These are phyloP conservation scores for Proales similis DNA, from an alignment of 1,140 invertebrate genomes.

Conservation along the genomic window DNA sequence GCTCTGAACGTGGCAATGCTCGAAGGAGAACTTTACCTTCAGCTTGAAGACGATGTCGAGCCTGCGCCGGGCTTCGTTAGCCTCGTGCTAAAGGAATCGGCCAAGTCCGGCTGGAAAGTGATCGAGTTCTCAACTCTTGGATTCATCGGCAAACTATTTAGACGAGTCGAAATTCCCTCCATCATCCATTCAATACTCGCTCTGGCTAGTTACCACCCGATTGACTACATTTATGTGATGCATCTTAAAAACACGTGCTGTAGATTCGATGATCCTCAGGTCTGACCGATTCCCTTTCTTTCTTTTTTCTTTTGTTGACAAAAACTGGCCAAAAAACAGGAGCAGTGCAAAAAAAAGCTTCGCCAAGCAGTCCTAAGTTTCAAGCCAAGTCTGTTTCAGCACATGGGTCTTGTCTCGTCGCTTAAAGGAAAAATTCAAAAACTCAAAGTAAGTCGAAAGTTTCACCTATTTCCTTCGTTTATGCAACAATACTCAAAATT, in stretches of 20 bases:
- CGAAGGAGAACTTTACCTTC: conserved; percentile 62
- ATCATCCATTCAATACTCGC: conserved; percentile 85
- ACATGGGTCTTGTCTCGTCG: conserved; percentile 87
- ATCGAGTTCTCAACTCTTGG: conserved; percentile 81
- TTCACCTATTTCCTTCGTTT: too few relatives aligned
- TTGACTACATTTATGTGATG: conserved; percentile 87
- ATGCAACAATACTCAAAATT: too few relatives aligned
- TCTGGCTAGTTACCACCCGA: conserved; percentile 90
- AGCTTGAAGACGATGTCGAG: conserved; percentile 87
- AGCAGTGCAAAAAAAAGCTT: conserved; percentile 45
- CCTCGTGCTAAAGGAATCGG: conserved; percentile 70
- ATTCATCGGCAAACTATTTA: conserved; percentile 71
- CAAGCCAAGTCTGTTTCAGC: conserved; percentile 87
- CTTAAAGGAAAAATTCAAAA: conserved; percentile 93
- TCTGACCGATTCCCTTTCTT: background rate
- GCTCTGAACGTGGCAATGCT: background rate
- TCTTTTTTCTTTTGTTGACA: conserved; percentile 61
- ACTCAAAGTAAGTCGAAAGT: too few relatives aligned
- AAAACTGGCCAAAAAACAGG: conserved; percentile 63
- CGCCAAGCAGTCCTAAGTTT: conserved; percentile 56
- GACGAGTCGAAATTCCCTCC: conserved; percentile 74
- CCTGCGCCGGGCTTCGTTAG: conserved; percentile 80
- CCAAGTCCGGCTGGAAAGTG: conserved; percentile 67
- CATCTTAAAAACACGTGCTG: conserved; percentile 52
- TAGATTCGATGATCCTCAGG: too few relatives aligned